phyloP scores from a whole-genome alignment of 2,113 vertebrate genomes.

The Micronycteris hirsuta region DNA sequence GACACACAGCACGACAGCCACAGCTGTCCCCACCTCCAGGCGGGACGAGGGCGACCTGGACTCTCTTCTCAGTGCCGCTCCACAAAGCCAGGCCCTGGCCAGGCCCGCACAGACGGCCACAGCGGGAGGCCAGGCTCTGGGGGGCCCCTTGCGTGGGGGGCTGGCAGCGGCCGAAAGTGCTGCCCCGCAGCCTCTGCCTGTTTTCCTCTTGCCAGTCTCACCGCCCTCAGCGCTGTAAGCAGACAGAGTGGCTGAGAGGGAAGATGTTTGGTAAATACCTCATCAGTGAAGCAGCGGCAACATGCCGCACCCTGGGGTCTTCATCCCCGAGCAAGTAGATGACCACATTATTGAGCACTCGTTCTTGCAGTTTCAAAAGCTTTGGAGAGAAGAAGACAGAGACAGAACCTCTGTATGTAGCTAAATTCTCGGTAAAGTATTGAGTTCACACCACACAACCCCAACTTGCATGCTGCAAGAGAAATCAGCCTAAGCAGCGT shows the following conservation, averaged over 20 bases:
- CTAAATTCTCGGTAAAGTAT: background rate
- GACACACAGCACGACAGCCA: rapidly evolving
- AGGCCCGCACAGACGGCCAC: no score
- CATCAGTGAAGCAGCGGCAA: constrained; percentile 88
- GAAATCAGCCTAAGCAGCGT: background rate
- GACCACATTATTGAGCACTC: constrained; percentile 89
- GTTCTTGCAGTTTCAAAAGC: constrained; percentile 91
- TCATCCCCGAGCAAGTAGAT: constrained; percentile 93
- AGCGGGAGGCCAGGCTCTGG: background rate
- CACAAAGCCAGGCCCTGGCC: no score
- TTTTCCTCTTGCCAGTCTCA: background rate
- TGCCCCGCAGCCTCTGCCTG: rapidly evolving
- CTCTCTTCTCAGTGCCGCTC: background rate
- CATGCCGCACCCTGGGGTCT: constrained; percentile 92
- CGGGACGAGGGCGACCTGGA: rapidly evolving
- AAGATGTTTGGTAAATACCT: constrained; percentile 78
- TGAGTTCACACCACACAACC: background rate
- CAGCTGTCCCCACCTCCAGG: background rate
- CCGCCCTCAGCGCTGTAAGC: rapidly evolving
- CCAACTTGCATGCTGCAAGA: rapidly evolving
- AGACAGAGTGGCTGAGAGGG: rapidly evolving
- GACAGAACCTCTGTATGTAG: background rate
- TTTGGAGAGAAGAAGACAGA: constrained; percentile 65
- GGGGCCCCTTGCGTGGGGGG: background rate
- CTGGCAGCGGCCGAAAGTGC: background rate